Conservation (phyloP, 2,797 vertebrate species). For the Centropyge bicolor region DNA sequence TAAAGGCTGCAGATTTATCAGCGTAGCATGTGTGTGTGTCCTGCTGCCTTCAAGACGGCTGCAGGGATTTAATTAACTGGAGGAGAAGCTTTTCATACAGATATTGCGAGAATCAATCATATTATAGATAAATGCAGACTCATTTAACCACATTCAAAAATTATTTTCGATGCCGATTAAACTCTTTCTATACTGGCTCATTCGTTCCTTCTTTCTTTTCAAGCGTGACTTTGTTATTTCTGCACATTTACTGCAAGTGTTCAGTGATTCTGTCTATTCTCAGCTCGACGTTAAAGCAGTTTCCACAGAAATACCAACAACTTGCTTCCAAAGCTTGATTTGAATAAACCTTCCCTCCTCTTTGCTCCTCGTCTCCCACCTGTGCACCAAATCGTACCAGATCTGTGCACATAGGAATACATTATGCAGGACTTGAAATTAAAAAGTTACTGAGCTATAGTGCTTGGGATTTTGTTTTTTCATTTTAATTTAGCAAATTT, state of each 20-base stretch:
- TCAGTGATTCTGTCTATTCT: background rate
- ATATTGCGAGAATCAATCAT: background rate
- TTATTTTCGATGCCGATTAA: background rate
- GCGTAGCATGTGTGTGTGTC: background rate
- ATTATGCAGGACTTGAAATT: too few species aligned
- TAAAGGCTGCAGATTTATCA: conserved; percentile 2
- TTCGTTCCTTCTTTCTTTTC: background rate
- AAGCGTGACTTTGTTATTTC: background rate
- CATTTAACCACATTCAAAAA: background rate
- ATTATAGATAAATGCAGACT: background rate
- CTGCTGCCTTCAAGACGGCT: background rate
- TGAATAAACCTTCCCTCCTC: background rate
- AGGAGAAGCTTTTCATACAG: background rate
- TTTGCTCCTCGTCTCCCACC: background rate
- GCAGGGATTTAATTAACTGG: conserved; percentile 9
- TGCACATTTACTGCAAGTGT: too few species aligned
- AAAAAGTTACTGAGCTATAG: background rate
- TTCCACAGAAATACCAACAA: background rate
- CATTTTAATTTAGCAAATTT: background rate
- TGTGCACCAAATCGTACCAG: too few species aligned
- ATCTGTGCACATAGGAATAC: background rate
- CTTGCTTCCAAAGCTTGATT: background rate
- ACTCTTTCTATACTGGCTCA: background rate
- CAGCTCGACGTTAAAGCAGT: background rate
- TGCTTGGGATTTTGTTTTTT: background rate